Evolutionary conservation across 1,140 invertebrate species (phyloP), one percentile per base, ranked within the genome.

Genomic region (Drosophila bocqueti): DNA sequence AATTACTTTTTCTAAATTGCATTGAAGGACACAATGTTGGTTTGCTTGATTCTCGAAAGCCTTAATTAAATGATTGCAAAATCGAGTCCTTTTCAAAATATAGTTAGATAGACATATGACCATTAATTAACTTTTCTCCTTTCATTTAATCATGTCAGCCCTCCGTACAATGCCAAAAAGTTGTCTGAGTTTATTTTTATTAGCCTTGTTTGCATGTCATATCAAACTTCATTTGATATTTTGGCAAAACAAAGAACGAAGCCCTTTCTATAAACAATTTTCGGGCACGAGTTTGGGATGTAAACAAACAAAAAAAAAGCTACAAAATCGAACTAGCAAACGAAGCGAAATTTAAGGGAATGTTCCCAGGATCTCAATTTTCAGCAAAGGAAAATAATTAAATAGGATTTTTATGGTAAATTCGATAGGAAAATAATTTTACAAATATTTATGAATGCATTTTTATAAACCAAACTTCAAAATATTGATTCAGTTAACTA

Each of bases 311-410:
- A 31, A 9, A 31, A 21, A 21, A 31, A 31, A 31, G 62, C 26
- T 62, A 72, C 58, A 69, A 50, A 86, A 86, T 86, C 83, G 83
- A 86, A 82, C 76, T 77, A 86, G 86, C 84, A 81, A 87, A 69
- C 60, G 34, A 42, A 15, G 16, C 4, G 3, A 11, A 59, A 49
- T 36, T 46, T 7, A 7, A 11, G 36, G 26, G 7, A 11, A 3
- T n/a, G 24, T 31, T 49, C 8, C 8, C 24, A 10, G 26, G 15
- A 4, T 29, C 2, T 49, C 0, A n/a, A 49, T 24, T 47, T 24
- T 6, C 7, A 24, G 2, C 13, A 47, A 47, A 24, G 13, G 18
- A 47, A 26, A 7, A 24, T 15, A 8, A 24, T 3, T 15, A 15
- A 7, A 24, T 15, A 2, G 31, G 31, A 24, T 9, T 49, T 26